Percentiles rank a stretch among this genome's conserved stretches.
These are phyloP conservation scores for Apostichopus californicus DNA, from an alignment of 35 echinoderm and acorn worm species.

Conservation along the genomic window DNA sequence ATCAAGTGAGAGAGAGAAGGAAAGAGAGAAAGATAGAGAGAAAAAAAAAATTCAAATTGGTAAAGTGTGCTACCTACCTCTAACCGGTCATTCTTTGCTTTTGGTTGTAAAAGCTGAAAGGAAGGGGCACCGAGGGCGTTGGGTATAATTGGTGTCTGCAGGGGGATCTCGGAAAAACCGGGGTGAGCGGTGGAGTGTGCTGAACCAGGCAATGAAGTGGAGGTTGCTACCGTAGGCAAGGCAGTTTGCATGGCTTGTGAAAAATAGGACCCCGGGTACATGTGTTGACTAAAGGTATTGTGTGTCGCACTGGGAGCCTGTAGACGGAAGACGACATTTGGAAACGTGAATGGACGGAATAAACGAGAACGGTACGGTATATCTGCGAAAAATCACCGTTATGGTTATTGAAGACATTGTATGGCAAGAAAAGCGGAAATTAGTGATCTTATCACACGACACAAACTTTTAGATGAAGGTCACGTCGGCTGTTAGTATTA, in stretches of 20 bases:
- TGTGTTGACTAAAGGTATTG: constrained; percentile 52
- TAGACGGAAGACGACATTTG: background rate
- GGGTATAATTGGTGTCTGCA: constrained; percentile 56
- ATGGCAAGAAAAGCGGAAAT: too few relatives aligned
- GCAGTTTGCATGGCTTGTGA: constrained; percentile 59
- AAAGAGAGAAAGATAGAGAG: too few relatives aligned
- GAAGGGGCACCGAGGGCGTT: constrained; percentile 18
- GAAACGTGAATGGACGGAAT: background rate
- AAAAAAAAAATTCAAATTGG: too few relatives aligned
- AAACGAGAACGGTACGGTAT: too few relatives aligned
- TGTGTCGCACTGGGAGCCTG: constrained; percentile 39
- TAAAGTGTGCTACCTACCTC: constrained; percentile 36
- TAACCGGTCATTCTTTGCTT: constrained; percentile 59
- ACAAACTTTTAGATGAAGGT: too few relatives aligned
- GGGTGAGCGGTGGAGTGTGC: constrained; percentile 44
- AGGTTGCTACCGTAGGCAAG: constrained; percentile 49
- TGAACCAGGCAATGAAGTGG: constrained; percentile 13
- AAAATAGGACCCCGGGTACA: constrained; percentile 47
- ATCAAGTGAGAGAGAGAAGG: too few relatives aligned
- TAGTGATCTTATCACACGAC: too few relatives aligned
- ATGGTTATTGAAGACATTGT: too few relatives aligned
- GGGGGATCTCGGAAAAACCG: constrained; percentile 34
- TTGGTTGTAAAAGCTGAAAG: constrained; percentile 41
- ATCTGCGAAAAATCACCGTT: too few relatives aligned
- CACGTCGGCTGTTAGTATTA: too few relatives aligned